Conservation (phyloP, 2,113 vertebrate species). For the Alosa alosa region DNA sequence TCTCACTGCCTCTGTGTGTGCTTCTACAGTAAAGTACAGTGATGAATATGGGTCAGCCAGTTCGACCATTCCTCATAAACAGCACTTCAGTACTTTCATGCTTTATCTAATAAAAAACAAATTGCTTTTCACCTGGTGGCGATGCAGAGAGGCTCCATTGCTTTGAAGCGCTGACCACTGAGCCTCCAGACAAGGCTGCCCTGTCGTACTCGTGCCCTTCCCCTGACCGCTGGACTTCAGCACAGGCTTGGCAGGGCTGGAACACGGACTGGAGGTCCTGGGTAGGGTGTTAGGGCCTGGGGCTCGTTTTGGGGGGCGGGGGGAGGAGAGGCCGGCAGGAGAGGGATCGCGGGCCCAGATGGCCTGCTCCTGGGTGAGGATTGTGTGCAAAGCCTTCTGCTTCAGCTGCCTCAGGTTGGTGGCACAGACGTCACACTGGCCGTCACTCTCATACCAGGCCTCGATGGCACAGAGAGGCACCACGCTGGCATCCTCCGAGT, state of each 20-base stretch:
- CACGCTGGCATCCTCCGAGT: constrained; percentile 82
- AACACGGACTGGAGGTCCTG: constrained; percentile 52
- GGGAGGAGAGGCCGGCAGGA: constrained; percentile 49
- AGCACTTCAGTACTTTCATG: not conserved
- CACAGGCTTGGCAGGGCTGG: constrained; percentile 62
- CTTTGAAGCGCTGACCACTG: constrained; percentile 70
- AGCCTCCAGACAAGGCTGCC: constrained; percentile 84
- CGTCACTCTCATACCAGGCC: constrained; percentile 82
- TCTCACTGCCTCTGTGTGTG: not conserved
- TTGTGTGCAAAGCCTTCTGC: constrained; percentile 90
- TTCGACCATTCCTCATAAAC: not conserved
- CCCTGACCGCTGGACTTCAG: constrained; percentile 79
- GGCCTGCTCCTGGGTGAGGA: constrained; percentile 70
- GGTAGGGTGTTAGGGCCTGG: constrained; percentile 56
- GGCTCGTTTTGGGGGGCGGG: constrained; percentile 35
- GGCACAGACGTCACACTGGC: constrained; percentile 85
- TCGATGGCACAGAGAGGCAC: constrained; percentile 82
- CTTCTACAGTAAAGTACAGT: not conserved
- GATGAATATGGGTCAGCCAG: not conserved
- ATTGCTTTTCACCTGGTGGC: constrained; percentile 70
- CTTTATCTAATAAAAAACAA: not conserved
- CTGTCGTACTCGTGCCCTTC: constrained; percentile 80
- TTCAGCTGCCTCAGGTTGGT: constrained; percentile 87
- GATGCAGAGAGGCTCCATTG: constrained; percentile 79
- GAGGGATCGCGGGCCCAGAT: constrained; percentile 55